Percentiles rank a stretch among this genome's conserved stretches.
These are phyloP conservation scores for Camponotus fellah DNA, from an alignment of 2,888 invertebrate genomes.

Conservation along the genomic window DNA sequence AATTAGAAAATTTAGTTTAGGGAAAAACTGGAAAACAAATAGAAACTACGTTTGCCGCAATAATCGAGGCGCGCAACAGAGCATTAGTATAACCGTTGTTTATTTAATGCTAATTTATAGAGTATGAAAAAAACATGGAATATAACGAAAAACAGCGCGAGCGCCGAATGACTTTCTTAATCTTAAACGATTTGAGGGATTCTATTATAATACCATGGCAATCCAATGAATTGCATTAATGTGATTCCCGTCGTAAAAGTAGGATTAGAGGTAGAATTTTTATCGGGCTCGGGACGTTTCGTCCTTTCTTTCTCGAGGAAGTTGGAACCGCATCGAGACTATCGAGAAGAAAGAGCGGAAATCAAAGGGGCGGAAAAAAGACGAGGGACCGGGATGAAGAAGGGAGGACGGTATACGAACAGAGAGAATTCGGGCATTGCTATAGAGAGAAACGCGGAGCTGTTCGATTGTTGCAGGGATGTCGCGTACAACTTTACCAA, in stretches of 20 bases:
- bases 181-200: background rate
- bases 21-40: background rate
- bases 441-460: conserved; percentile 55
- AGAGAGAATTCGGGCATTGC: conserved; percentile 69
- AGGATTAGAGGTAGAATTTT: conserved; percentile 40
- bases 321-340: conserved; percentile 68
- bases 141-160: too few relatives aligned
- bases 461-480: conserved; percentile 77
- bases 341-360: conserved; percentile 36
- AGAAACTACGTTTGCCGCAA: background rate
- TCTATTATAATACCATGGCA: background rate
- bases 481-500: conserved; percentile 85
- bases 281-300: conserved; percentile 1
- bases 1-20: background rate
- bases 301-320: conserved; percentile 41
- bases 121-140: background rate
- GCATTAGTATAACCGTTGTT: background rate
- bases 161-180: conserved; percentile 10
- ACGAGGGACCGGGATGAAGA: conserved; percentile 44
- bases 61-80: background rate
- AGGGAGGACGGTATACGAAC: conserved; percentile 65
- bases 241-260: conserved; percentile 16
- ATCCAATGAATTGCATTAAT: conserved; percentile 15
- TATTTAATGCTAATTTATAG: background rate
- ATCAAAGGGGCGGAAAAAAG: conserved; percentile 46